These are phyloP conservation scores for Sisyra nigra DNA, from an alignment of 2,888 invertebrate species.

Conservation along the genomic window DNA sequence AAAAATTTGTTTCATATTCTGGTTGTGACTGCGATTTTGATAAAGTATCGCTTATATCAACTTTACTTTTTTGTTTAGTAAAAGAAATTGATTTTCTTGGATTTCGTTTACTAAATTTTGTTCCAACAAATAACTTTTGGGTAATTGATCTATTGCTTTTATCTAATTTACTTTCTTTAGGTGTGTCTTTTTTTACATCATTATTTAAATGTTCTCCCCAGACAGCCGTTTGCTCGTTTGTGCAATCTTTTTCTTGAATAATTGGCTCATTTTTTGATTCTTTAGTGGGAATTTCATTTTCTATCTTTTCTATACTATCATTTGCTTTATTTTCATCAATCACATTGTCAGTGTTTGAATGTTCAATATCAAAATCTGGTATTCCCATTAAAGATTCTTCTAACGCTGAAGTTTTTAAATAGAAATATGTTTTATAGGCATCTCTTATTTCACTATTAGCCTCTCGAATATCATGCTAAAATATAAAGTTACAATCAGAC, in stretches of 20 bases:
- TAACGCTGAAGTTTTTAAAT: conserved; percentile 55
- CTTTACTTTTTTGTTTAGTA: conserved; percentile 12
- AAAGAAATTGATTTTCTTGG: conserved; percentile 50
- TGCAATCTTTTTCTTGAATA: conserved; percentile 12
- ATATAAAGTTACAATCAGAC: conserved; percentile 6
- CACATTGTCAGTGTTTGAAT: conserved; percentile 17
- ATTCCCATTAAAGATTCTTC: conserved; percentile 51
- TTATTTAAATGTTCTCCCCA: conserved; percentile 34
- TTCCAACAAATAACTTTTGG: conserved; percentile 50
- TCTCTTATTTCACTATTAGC: conserved; percentile 55
- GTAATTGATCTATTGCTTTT: conserved; percentile 27
- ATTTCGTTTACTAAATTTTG: conserved; percentile 55
- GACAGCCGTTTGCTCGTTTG: conserved; percentile 21
- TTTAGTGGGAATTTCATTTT: conserved; percentile 12
- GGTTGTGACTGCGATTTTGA: conserved; percentile 14
- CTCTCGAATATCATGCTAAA: conserved; percentile 53
- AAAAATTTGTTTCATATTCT: neutral
- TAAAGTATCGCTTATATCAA: conserved; percentile 18
- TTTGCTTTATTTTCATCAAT: conserved; percentile 17
- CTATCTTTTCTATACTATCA: neutral
- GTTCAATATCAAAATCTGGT: conserved; percentile 13
- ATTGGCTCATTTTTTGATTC: conserved; percentile 17
- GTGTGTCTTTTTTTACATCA: conserved; percentile 18
- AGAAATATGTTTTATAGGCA: conserved; percentile 70
- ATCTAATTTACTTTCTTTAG: conserved; percentile 17